phyloP scores from a whole-genome alignment of 2,888 invertebrate species.

The Pyrrhia umbra region DNA sequence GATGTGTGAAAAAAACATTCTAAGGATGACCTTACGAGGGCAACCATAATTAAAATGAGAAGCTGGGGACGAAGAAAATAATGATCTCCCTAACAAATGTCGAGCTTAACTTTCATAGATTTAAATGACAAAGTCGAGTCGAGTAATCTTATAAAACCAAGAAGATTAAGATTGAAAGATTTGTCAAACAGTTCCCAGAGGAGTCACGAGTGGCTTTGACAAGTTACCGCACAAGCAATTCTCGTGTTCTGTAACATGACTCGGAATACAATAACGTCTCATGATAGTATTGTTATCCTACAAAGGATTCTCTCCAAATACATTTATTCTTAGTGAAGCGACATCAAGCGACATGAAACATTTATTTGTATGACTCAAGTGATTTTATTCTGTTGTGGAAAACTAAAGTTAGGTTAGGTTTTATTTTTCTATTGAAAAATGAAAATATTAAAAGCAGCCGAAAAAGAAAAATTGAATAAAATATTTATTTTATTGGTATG shows the following conservation, averaged over 20 bases:
- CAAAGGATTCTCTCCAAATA: constrained; percentile 56
- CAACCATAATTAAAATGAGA: constrained; percentile 9
- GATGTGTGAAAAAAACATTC: constrained; percentile 12
- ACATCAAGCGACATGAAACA: constrained; percentile 45
- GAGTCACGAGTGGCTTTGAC: constrained; percentile 49
- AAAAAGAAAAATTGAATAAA: not conserved
- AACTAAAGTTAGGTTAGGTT: constrained; percentile 1
- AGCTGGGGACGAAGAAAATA: constrained; percentile 1
- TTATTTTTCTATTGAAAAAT: constrained; percentile 6
- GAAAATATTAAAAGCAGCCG: not conserved
- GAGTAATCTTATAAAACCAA: constrained; percentile 43
- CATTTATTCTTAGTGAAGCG: constrained; percentile 55
- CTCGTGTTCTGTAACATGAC: constrained; percentile 50
- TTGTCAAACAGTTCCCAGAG: constrained; percentile 44
- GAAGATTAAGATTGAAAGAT: constrained; percentile 54
- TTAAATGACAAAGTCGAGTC: constrained; percentile 40
- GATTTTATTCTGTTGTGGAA: constrained; percentile 35
- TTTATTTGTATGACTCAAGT: constrained; percentile 35
- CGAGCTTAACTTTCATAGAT: constrained; percentile 32
- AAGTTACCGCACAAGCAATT: constrained; percentile 56
- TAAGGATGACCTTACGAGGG: not conserved
- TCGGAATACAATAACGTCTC: constrained; percentile 59
- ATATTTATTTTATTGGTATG: too few species aligned
- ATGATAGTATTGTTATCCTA: constrained; percentile 59
- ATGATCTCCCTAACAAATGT: constrained; percentile 23